phyloP scores from a whole-genome alignment of 2,113 vertebrate genomes.

The Cyprinodon variegatus region DNA sequence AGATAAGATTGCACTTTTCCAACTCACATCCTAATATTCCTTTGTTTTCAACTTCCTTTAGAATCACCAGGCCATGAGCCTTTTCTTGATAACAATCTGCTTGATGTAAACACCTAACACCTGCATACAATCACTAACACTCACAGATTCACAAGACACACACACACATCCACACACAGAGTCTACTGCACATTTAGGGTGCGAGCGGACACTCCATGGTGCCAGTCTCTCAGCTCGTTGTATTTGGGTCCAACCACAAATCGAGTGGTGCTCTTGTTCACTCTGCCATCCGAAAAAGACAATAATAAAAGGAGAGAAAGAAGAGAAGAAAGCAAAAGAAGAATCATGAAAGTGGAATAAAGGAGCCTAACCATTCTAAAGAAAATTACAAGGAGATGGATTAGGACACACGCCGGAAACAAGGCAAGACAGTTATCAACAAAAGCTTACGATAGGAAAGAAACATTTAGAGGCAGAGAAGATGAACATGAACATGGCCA shows the following conservation, averaged over 20 bases:
- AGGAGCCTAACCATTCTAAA: not conserved
- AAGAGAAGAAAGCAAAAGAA: constrained; percentile 25
- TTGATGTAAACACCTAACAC: constrained; percentile 8
- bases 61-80: constrained; percentile 7
- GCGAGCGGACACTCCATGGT: constrained; percentile 97
- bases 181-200: constrained; percentile 96
- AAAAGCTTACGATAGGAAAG: constrained; percentile 7
- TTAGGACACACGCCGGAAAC: constrained; percentile 32
- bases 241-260: constrained; percentile 94
- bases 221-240: constrained; percentile 96
- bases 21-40: constrained; percentile 1
- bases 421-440: not conserved
- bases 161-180: constrained; percentile 6
- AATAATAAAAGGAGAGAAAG: constrained; percentile 12
- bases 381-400: constrained; percentile 3
- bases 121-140: constrained; percentile 12
- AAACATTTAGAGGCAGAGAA: constrained; percentile 1
- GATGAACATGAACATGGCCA: not conserved
- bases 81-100: not conserved
- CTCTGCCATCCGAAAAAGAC: constrained; percentile 79
- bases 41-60: constrained; percentile 27
- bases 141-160: constrained; percentile 3
- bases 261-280: constrained; percentile 85
- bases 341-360: constrained; percentile 32
- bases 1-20: constrained; percentile 1